Conservation (phyloP, 2,888 invertebrate species). For the Thera britannica region DNA sequence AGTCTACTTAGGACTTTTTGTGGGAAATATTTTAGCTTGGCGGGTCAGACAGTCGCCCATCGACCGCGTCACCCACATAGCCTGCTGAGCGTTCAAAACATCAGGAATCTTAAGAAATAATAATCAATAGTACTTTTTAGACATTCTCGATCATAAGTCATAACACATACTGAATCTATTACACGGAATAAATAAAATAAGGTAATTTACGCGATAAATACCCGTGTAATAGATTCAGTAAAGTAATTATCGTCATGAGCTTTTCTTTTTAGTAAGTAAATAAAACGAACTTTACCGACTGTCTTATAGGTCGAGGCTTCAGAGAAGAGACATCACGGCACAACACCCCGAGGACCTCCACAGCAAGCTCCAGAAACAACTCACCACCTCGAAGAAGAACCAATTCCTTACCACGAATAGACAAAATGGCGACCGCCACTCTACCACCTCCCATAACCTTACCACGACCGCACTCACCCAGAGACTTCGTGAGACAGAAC, state of each 20-base stretch:
- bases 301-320: conserved; percentile 77
- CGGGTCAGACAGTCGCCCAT: too few species aligned
- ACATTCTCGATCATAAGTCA: too few species aligned
- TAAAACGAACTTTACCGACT: not conserved
- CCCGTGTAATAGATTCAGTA: too few species aligned
- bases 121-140: too few species aligned
- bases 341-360: conserved; percentile 79
- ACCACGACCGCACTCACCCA: conserved; percentile 68
- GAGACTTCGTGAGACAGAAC: conserved; percentile 78
- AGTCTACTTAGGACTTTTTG: too few species aligned
- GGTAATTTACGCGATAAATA: too few species aligned
- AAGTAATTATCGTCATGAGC: not conserved
- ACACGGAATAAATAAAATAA: too few species aligned
- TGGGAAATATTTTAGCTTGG: too few species aligned
- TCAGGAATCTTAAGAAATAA: too few species aligned
- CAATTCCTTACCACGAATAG: conserved; percentile 70
- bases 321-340: conserved; percentile 83
- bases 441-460: conserved; percentile 62
- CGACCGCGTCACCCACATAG: too few species aligned
- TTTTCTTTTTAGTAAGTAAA: not conserved
- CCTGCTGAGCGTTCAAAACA: too few species aligned
- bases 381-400: conserved; percentile 76
- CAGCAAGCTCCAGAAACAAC: conserved; percentile 71
- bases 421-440: conserved; percentile 75
- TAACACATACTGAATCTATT: too few species aligned